phyloP scores from a whole-genome alignment of 2,888 invertebrate species.

The Acanthoscelides obtectus region DNA sequence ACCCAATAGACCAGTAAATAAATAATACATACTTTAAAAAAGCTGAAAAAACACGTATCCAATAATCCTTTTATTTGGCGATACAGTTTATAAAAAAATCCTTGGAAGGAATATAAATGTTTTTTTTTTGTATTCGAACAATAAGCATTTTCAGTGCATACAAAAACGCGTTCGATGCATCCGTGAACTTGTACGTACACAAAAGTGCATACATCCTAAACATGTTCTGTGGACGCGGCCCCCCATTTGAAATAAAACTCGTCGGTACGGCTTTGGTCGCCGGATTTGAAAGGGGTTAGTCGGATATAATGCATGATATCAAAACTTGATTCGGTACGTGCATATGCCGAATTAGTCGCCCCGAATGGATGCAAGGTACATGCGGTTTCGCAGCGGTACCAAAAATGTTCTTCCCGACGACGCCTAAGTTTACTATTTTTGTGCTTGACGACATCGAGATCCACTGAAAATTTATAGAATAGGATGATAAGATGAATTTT shows the following conservation, averaged over 20 bases:
- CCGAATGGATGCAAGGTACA: constrained; percentile 15
- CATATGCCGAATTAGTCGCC: constrained; percentile 24
- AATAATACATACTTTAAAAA: no score
- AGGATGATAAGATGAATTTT: no score
- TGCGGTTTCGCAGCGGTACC: constrained; percentile 14
- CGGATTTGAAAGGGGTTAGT: neutral
- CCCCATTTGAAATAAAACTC: neutral
- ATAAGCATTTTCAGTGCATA: neutral
- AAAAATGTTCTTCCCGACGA: neutral
- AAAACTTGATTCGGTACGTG: constrained; percentile 25
- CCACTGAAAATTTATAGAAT: no score
- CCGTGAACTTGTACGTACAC: neutral
- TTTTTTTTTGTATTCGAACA: no score
- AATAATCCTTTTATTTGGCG: no score
- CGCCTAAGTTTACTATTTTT: no score
- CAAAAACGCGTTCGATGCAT: neutral
- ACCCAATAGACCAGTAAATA: no score
- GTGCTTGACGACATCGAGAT: no score
- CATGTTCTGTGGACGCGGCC: neutral
- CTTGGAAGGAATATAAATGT: no score
- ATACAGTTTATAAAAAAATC: no score
- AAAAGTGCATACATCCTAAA: neutral
- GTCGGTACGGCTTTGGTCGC: neutral
- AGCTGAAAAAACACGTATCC: no score
- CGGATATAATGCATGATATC: constrained; percentile 5